These are phyloP conservation scores for Alfaro cultratus DNA, from an alignment of 2,797 vertebrate genomes.

Conservation along the genomic window DNA sequence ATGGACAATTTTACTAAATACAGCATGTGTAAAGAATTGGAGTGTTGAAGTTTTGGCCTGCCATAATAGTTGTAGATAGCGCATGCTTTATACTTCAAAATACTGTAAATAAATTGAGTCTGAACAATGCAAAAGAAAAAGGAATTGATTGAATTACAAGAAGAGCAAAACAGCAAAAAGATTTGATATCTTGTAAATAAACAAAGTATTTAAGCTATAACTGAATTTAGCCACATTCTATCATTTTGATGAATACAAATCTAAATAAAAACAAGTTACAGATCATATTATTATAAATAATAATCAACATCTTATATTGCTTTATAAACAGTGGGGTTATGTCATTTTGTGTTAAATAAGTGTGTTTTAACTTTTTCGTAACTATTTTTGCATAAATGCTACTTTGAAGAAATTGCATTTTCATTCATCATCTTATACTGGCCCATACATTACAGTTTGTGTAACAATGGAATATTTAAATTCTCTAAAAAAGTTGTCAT, in stretches of 20 bases:
- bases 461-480: neutral
- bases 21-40: neutral
- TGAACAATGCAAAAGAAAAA: neutral
- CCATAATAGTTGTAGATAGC: neutral
- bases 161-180: neutral
- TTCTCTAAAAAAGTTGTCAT: conserved; percentile 26
- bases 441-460: neutral
- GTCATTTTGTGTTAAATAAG: neutral
- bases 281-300: neutral
- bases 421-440: neutral
- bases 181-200: neutral
- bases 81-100: neutral
- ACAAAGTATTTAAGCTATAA: neutral
- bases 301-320: neutral
- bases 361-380: neutral
- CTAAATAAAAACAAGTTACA: neutral
- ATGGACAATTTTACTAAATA: neutral
- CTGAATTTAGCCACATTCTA: neutral
- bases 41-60: neutral
- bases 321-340: neutral
- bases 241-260: neutral
- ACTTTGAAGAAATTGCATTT: neutral
- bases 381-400: neutral
- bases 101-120: neutral
- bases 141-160: neutral